A percentile compares a stretch with the other conserved stretches of the same genome.
These are phyloP conservation scores for Cydia pomonella DNA, from an alignment of 1,140 invertebrate species.

Conservation along the genomic window DNA sequence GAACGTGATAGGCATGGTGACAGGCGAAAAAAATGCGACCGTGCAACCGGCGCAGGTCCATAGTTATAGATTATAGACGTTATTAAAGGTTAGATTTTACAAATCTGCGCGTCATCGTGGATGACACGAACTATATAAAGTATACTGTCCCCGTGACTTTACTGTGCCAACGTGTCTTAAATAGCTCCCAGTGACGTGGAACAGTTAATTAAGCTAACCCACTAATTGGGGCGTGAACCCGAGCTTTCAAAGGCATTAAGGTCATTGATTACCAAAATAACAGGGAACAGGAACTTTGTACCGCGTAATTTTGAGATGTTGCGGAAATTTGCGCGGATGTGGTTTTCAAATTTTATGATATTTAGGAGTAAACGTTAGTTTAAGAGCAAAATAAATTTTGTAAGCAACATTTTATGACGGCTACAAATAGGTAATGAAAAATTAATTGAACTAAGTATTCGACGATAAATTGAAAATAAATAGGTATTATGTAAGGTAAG, in stretches of 20 bases:
- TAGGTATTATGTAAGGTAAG: no score
- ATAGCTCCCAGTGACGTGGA: constrained; percentile 17
- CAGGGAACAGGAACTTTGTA: not conserved
- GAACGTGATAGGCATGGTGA: no score
- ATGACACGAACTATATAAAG: no score
- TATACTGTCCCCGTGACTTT: not conserved
- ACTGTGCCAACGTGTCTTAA: constrained; percentile 6
- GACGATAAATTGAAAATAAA: no score
- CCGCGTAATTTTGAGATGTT: not conserved
- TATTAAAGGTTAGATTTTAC: no score
- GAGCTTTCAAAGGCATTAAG: constrained; percentile 21
- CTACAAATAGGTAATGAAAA: not conserved
- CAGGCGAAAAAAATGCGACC: no score
- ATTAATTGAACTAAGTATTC: no score
- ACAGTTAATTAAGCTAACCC: constrained; percentile 20
- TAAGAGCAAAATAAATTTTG: not conserved
- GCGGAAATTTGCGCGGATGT: not conserved
- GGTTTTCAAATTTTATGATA: not conserved
- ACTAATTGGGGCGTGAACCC: constrained; percentile 25
- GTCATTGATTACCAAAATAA: constrained; percentile 28
- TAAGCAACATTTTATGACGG: not conserved
- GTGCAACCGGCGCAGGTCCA: no score
- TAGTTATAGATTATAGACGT: no score
- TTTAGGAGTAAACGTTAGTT: not conserved
- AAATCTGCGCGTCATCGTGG: no score